phyloP scores from a whole-genome alignment of 2,888 invertebrate genomes.

The Cheiracanthium punctorium region DNA sequence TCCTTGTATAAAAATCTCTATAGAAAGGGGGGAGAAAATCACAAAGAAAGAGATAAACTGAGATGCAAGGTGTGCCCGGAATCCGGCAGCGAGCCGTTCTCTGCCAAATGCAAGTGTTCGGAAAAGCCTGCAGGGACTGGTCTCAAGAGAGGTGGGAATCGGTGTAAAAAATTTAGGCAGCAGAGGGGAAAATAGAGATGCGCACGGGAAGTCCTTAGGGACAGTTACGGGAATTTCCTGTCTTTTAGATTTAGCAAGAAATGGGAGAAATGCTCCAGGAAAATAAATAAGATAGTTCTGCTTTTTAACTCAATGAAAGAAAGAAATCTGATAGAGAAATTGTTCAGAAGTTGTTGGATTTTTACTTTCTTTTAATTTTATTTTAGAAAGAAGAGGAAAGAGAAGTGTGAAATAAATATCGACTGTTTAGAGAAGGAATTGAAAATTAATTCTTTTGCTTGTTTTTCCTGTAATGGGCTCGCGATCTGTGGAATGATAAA shows the following conservation, averaged over 20 bases:
- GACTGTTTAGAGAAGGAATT: slow-evolving; percentile 25
- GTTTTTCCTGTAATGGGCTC: background rate
- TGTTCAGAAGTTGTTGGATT: background rate
- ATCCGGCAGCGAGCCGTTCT: slow-evolving; percentile 48
- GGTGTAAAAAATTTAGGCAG: slow-evolving; percentile 64
- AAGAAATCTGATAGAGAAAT: slow-evolving; percentile 47
- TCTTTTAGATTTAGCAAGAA: slow-evolving; percentile 67
- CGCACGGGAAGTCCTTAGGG: slow-evolving; percentile 56
- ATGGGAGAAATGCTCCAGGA: slow-evolving; percentile 49
- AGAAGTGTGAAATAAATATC: slow-evolving; percentile 47
- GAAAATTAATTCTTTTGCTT: background rate
- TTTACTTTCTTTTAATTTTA: no score
- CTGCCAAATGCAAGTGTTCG: slow-evolving; percentile 32
- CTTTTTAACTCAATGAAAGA: slow-evolving; percentile 68
- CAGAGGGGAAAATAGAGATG: slow-evolving; percentile 66
- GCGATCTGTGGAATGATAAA: background rate
- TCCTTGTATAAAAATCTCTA: background rate
- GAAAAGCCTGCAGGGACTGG: slow-evolving; percentile 29
- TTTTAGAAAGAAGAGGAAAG: background rate
- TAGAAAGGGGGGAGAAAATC: background rate
- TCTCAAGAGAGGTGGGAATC: slow-evolving; percentile 52
- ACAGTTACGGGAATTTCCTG: slow-evolving; percentile 67
- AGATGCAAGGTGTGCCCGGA: background rate
- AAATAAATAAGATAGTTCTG: slow-evolving; percentile 45
- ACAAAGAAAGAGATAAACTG: slow-evolving; percentile 40